A percentile compares a stretch with the other conserved stretches of the same genome.
Evolutionary conservation across 2,113 vertebrate species (phyloP).

Genomic region (Halichoerus grypus): DNA sequence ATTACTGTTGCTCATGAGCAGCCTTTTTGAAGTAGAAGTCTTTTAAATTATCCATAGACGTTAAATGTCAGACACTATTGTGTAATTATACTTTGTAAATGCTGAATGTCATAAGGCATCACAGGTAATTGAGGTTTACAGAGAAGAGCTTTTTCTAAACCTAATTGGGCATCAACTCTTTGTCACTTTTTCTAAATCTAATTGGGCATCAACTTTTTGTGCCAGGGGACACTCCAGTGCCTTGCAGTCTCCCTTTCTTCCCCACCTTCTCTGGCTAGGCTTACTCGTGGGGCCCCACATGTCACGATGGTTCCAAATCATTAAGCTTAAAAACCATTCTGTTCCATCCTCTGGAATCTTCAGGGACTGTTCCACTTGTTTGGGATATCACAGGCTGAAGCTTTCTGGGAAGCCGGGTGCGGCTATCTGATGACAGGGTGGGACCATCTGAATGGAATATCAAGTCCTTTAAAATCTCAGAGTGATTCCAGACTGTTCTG

Average conservation of each 20-base stretch:
- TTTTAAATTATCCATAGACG: slow-evolving; percentile 93
- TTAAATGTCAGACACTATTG: slow-evolving; percentile 94
- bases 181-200: slow-evolving; percentile 92
- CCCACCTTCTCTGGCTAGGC: slow-evolving; percentile 52
- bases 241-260: slow-evolving; percentile 65
- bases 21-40: slow-evolving; percentile 91
- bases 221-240: slow-evolving; percentile 86
- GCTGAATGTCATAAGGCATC: slow-evolving; percentile 94
- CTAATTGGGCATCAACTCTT: slow-evolving; percentile 93
- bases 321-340: slow-evolving; percentile 51
- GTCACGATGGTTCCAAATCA: slow-evolving; percentile 74
- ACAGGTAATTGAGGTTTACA: slow-evolving; percentile 94
- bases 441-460: background rate
- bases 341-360: slow-evolving; percentile 24
- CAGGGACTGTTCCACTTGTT: background rate
- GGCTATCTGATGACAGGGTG: slow-evolving; percentile 17
- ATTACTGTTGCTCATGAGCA: slow-evolving; percentile 93
- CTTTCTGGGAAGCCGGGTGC: slow-evolving; percentile 1
- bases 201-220: slow-evolving; percentile 91
- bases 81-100: slow-evolving; percentile 94
- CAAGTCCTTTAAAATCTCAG: background rate
- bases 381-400: slow-evolving; percentile 24
- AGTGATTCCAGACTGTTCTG: background rate
- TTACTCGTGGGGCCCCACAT: slow-evolving; percentile 59
- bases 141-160: slow-evolving; percentile 92